Percentiles rank a stretch among this genome's conserved stretches.
These are phyloP conservation scores for Prolemur simus DNA, from an alignment of 2,113 vertebrate species.

Conservation along the genomic window DNA sequence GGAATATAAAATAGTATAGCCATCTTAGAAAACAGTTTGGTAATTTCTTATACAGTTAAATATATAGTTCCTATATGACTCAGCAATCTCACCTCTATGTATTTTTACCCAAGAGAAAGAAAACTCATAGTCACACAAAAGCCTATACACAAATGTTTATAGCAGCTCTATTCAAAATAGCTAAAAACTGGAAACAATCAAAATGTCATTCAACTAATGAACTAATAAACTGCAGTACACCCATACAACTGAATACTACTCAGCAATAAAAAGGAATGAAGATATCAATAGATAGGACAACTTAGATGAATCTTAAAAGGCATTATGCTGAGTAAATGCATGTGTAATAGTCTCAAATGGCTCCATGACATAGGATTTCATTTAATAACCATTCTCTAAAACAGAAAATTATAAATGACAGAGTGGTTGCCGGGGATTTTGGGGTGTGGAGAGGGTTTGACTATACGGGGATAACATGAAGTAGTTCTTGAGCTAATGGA, in stretches of 20 bases:
- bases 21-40: background rate
- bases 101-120: background rate
- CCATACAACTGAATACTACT: background rate
- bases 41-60: constrained; percentile 1
- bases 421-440: background rate
- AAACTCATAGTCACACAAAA: background rate
- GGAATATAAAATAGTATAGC: background rate
- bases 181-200: background rate
- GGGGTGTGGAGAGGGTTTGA: no score
- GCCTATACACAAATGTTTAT: background rate
- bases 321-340: background rate
- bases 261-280: background rate
- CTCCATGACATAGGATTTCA: background rate
- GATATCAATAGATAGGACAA: background rate
- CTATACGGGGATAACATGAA: background rate
- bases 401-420: background rate
- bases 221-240: background rate
- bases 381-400: background rate
- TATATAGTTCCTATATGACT: background rate
- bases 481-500: background rate
- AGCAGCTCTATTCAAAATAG: background rate
- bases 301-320: background rate
- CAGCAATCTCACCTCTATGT: background rate
- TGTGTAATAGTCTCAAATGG: background rate
- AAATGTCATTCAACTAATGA: background rate